A percentile compares a stretch with the other conserved stretches of the same genome.
Conservation (phyloP, 2,888 invertebrate genomes). For the Scelioninae gen. 2 region DNA sequence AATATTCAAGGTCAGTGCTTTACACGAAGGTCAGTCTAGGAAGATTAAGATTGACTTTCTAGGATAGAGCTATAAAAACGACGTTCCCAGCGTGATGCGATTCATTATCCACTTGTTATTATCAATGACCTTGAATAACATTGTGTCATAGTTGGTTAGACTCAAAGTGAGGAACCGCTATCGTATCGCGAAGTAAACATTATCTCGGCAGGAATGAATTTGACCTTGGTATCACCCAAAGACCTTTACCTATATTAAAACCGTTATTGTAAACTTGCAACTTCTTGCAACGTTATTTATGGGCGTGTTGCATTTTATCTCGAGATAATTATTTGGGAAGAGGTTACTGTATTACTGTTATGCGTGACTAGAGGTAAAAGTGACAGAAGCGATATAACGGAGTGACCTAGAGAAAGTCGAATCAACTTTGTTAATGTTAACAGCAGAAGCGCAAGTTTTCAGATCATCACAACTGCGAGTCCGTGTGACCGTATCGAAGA, state of each 20-base stretch:
- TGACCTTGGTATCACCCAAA: constrained; percentile 45
- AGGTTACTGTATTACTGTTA: constrained; percentile 32
- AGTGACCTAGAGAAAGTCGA: constrained; percentile 17
- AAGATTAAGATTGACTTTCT: neutral
- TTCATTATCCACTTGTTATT: constrained; percentile 33
- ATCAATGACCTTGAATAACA: constrained; percentile 39
- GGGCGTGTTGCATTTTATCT: constrained; percentile 15
- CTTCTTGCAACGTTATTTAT: constrained; percentile 33
- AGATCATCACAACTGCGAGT: too few relatives aligned
- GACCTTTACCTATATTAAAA: constrained; percentile 45
- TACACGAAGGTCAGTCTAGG: constrained; percentile 22
- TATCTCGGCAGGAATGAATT: constrained; percentile 19
- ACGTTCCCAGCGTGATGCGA: constrained; percentile 4
- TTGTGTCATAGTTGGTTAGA: constrained; percentile 33
- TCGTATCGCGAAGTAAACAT: constrained; percentile 22
- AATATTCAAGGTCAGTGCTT: constrained; percentile 34
- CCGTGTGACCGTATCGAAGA: too few relatives aligned
- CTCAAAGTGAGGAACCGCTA: constrained; percentile 35
- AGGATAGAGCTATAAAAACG: constrained; percentile 16
- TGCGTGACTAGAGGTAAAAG: constrained; percentile 29
- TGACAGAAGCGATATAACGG: constrained; percentile 39
- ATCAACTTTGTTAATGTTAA: too few relatives aligned
- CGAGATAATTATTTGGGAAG: constrained; percentile 29
- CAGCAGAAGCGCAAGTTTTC: too few relatives aligned
- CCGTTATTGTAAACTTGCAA: constrained; percentile 49